Percentiles rank a stretch among this genome's conserved stretches.
phyloP scores from a whole-genome alignment of 2,113 vertebrate species.

The Excalfactoria chinensis region DNA sequence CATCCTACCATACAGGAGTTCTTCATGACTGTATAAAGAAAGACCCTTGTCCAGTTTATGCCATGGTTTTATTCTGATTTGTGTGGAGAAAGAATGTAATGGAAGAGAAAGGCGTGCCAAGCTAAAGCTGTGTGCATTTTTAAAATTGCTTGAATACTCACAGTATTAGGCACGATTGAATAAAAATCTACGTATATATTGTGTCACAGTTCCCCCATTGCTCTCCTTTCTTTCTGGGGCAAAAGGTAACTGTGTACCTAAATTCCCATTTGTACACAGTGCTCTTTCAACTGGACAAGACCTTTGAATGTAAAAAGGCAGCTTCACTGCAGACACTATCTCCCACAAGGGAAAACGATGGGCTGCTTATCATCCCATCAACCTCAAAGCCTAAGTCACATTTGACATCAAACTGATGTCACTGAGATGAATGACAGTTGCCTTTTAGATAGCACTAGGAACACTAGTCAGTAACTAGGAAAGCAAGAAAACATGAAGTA shows the following conservation, averaged over 20 bases:
- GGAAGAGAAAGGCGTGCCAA: neutral
- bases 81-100: neutral
- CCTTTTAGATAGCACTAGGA: neutral
- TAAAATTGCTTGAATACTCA: neutral
- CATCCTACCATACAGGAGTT: neutral
- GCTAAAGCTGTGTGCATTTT: neutral
- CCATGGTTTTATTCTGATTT: neutral
- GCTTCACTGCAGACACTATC: constrained; percentile 1
- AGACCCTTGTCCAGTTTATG: neutral
- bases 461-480: neutral
- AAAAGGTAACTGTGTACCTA: constrained; percentile 41
- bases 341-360: constrained; percentile 11
- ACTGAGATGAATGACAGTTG: neutral
- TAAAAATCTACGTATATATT: constrained; percentile 31
- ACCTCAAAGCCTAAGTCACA: constrained; percentile 46
- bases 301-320: constrained; percentile 61
- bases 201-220: neutral
- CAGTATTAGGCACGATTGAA: neutral
- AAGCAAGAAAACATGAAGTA: neutral
- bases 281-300: constrained; percentile 43
- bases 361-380: constrained; percentile 67
- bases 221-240: neutral
- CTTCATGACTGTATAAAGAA: neutral
- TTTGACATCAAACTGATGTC: constrained; percentile 46
- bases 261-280: constrained; percentile 55